Evolutionary conservation across 2,797 vertebrate species (phyloP), one percentile per base, ranked within the genome.

Genomic region (Gadopsis marmoratus): DNA sequence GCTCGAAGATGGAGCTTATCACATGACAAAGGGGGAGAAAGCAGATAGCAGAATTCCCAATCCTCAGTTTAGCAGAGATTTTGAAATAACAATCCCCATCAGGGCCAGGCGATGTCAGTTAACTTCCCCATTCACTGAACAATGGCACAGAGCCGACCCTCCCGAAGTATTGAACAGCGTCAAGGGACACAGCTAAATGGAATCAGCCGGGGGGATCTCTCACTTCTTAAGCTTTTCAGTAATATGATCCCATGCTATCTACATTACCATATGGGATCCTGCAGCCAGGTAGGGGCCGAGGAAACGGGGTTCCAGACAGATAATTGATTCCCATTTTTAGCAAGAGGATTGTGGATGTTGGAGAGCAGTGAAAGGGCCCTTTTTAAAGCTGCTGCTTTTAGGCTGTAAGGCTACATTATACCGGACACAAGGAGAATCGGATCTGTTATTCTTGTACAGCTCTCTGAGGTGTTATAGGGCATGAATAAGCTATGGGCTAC

Each of bases 21-120:
- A 82, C 81, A 86, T 84, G 83, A 93, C 88, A 93, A 93, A 92
- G 67, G 67, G 43, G 54, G 47, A 62, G 79, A 69, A 82, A 85
- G 41, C 67, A 89, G 88, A 95, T 87, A 90, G 86, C 58, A 69
- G 62, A 87, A 88, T 91, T 91, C 92, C 91, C 90, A 79, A 74
- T 79, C 76, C 73, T 82, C 89, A 86, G 82, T 93, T 95, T 94
- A 94, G 91, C 86, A 84, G 85, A 88, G 89, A 91, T 94, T 94
- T 94, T 93, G 82, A 94, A 90, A 88, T 88, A 88, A 88, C 87
- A 91, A 90, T 90, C 92, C 91, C 91, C 91, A 89, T 81, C 76
- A 87, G 87, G 80, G 61, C 79, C 71, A 35, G 76, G 70, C 74
- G 45, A 83, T 82, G 89, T 90, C 84, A 79, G 81, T 88, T 93